Base-by-base conservation (phyloP, 2,888 invertebrate genomes). In the Thumatha senex region DNA sequence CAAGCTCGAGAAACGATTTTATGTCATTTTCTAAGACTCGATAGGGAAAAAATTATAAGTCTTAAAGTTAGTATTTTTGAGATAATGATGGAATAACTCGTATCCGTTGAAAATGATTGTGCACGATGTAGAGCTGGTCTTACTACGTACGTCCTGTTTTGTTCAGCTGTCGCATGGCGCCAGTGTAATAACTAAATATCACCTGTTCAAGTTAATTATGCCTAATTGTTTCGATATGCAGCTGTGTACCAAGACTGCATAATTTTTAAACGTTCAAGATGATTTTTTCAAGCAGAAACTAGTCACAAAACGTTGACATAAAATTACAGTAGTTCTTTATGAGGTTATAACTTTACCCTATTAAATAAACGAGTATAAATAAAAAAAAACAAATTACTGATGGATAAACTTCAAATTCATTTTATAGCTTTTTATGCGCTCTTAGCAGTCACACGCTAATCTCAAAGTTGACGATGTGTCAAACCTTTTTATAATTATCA, bases 11-110 rank as follows among this genome's bases (percentile, higher is more conserved):
- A 78, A 81, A 80, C 83, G 72, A 82, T 84, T 84, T 80, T 72
- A 74, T 88, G 85, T 88, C 88, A 86, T 88, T 88, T 24, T 85
- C 73, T 70, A 71, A 74, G 57, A 68, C 52, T 58, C 40, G 46
- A 56, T 44, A 29, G 40, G 11, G 58, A 64, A 62, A 68, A 74
- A 72, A 75, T 72, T 74, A 70, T 71, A 67, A 61, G 58, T 62
- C 18, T 44, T 61, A 56, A 64, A 67, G 65, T 61, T 66, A 61
- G 53, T 24, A 78, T 78, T 76, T 66, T 61, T 51, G 57, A 63
- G 67, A 35, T 85, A 85, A 87, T 82, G 83, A 73, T 83, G 78
- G 83, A 86, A 84, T 67, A 51, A 44, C 40, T 46, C 10, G 56
- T 18, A 51, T 56, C 54, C 54, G 58, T 54, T 63, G 61, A 48